Evolutionary conservation across 2,797 vertebrate genomes (phyloP), one percentile per base, ranked within the genome.

Genomic region (Orestias chungarensis): DNA sequence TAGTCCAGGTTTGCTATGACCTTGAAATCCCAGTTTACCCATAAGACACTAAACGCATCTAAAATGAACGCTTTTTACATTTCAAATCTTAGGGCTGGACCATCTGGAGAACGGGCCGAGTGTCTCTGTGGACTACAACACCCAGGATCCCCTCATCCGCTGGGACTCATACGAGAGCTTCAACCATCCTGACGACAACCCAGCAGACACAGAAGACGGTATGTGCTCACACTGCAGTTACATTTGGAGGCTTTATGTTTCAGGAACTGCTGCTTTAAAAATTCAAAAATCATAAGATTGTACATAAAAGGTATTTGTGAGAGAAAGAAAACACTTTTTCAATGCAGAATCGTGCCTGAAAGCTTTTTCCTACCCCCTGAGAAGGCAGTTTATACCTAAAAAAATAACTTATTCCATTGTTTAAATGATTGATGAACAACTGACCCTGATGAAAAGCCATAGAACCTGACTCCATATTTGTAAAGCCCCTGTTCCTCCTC

Each of bases 41-140:
- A 10, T 44, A 6, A 2, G 8, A 15, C 8, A 3, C 25, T 0
- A 20, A n/a, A 23, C 38, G 2, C 18, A 20, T 33, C 23, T 9
- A 20, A 59, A 23, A 11, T 59, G 18, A 18, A 78, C 9, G n/a
- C 57, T 75, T 69, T 62, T 55, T 2, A 18, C 6, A 31, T 55
- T 55, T 18, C 1, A 17, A 17, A 31, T 33, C 57, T 42, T 82
- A 99, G 97, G 97, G 44, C 94, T 98, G 90, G 93, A 96, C 43
- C 96, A 97, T 84, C 91, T 99, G 87, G 98, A 99, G 92, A 99
- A 99, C 0, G 97, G 97, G 6, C 97, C 98, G 0, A 96, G 96
- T 0, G 97, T 99, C 67, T 98, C 96, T 0, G 98, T 99, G 89
- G 97, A 99, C 92, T 99, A 99, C 91, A 99, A 98, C 87, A 99